Evolutionary conservation across 64 coral and sea anemone genomes (phyloP).

Genomic region (Cladopsammia gracilis): DNA sequence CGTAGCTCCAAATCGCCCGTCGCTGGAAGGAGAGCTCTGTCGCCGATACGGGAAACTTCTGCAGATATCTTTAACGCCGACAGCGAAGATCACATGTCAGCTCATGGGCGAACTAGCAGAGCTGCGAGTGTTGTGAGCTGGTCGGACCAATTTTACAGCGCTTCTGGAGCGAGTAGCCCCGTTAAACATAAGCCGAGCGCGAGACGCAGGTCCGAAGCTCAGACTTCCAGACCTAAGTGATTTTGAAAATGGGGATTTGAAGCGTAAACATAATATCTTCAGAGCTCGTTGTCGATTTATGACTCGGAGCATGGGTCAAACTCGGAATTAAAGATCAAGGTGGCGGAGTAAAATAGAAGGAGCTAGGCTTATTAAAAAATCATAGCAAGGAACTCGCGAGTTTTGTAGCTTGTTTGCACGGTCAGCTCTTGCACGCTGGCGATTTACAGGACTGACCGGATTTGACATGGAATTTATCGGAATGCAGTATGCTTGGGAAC

Average conservation of each 20-base stretch:
- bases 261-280: neutral
- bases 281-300: neutral
- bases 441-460: neutral
- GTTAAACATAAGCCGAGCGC: conserved; percentile 71
- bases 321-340: conserved; percentile 48
- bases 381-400: conserved; percentile 10
- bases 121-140: conserved; percentile 81
- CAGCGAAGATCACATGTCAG: conserved; percentile 49
- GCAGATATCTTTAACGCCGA: conserved; percentile 64
- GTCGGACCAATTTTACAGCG: conserved; percentile 73
- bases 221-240: conserved; percentile 60
- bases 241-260: neutral
- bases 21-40: conserved; percentile 85
- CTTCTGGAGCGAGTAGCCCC: conserved; percentile 49
- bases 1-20: conserved; percentile 87
- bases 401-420: neutral
- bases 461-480: conserved; percentile 26
- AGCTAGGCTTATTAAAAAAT: conserved; percentile 39
- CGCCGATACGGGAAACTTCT: conserved; percentile 89
- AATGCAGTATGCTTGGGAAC: conserved; percentile 16
- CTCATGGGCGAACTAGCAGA: conserved; percentile 48
- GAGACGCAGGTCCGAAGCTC: conserved; percentile 50
- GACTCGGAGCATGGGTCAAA: conserved; percentile 33
- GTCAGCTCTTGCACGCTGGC: conserved; percentile 11
- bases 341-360: neutral